Percentiles rank a stretch among this genome's conserved stretches.
Conservation (phyloP, 2,888 invertebrate species). For the Athalia rosae region DNA sequence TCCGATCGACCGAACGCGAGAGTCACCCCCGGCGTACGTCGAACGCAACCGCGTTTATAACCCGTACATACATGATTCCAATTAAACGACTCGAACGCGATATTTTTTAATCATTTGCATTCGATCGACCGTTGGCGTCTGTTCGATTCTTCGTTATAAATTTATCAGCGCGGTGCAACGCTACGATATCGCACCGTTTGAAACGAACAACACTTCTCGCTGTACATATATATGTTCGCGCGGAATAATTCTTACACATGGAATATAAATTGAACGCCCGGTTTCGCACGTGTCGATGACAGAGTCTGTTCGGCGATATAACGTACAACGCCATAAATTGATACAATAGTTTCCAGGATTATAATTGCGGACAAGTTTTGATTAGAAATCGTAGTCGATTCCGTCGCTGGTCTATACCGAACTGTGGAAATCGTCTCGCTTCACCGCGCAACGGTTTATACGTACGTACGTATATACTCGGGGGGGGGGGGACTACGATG, state of each 20-base stretch:
- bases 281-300: background rate
- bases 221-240: no score
- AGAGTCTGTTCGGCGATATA: background rate
- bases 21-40: background rate
- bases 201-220: no score
- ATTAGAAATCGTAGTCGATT: constrained; percentile 13
- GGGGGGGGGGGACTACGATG: no score
- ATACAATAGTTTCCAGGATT: background rate
- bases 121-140: constrained; percentile 12
- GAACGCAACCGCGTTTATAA: no score
- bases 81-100: constrained; percentile 22
- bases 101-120: constrained; percentile 22
- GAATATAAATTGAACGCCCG: no score
- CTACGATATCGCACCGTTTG: no score
- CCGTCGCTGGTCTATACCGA: background rate
- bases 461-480: no score
- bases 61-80: background rate
- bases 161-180: no score
- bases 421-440: background rate
- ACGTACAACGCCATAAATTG: background rate
- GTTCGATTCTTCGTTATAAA: background rate
- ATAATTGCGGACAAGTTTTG: constrained; percentile 1
- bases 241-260: no score
- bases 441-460: background rate
- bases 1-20: constrained; percentile 15